Evolutionary conservation across 1,140 invertebrate genomes (phyloP).

Genomic region (Drosophila subobscura): DNA sequence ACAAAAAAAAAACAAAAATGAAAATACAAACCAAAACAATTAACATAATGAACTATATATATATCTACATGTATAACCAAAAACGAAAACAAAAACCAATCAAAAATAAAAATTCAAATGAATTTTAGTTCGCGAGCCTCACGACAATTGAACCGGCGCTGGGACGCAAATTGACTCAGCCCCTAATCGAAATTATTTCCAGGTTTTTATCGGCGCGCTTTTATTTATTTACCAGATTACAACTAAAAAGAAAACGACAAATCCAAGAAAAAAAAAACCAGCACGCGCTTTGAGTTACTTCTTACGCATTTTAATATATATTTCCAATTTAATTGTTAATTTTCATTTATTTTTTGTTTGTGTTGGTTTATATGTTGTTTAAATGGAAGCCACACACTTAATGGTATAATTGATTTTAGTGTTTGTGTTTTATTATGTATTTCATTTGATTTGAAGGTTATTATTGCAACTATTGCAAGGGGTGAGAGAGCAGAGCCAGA

Average conservation of each 20-base stretch:
- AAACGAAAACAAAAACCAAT: slow-evolving; percentile 3
- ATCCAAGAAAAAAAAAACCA: slow-evolving; percentile 45
- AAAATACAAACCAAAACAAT: slow-evolving; percentile 39
- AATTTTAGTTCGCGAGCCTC: slow-evolving; percentile 91
- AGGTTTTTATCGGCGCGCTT: slow-evolving; percentile 87
- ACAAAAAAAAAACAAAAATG: slow-evolving; percentile 34
- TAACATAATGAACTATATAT: slow-evolving; percentile 9
- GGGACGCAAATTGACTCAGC: slow-evolving; percentile 93
- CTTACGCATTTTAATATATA: slow-evolving; percentile 48
- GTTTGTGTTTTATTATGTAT: neutral
- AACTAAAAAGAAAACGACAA: slow-evolving; percentile 28
- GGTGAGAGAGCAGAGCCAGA: neutral
- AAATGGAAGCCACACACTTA: slow-evolving; percentile 26
- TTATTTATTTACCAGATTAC: slow-evolving; percentile 51
- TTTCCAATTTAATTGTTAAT: slow-evolving; percentile 26
- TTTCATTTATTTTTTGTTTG: neutral
- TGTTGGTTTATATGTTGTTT: slow-evolving; percentile 20
- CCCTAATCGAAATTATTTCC: slow-evolving; percentile 94
- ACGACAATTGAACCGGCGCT: slow-evolving; percentile 93
- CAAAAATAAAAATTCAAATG: slow-evolving; percentile 26
- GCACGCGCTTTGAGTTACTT: slow-evolving; percentile 70
- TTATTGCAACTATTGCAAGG: slow-evolving; percentile 7
- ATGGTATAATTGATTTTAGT: slow-evolving; percentile 20
- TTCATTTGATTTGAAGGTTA: slow-evolving; percentile 8
- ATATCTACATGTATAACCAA: neutral